phyloP scores from a whole-genome alignment of 2,888 invertebrate genomes.

The Rosalia funebris region DNA sequence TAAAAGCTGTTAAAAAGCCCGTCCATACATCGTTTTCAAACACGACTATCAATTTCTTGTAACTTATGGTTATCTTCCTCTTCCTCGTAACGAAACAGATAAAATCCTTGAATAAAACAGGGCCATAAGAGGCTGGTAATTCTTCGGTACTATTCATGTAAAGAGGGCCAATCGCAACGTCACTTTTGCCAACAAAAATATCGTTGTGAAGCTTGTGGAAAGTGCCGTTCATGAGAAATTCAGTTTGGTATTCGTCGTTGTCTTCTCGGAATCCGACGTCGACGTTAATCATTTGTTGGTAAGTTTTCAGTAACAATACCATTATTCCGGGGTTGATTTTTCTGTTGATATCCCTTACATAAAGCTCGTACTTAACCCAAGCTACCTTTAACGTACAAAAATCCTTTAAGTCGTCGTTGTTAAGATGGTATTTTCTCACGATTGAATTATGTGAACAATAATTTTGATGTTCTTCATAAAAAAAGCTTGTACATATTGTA shows the following conservation, averaged over 20 bases:
- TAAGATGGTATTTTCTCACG: not conserved
- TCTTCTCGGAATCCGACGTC: slow-evolving; percentile 14
- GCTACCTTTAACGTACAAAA: slow-evolving; percentile 17
- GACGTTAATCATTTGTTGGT: slow-evolving; percentile 1
- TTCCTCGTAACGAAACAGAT: slow-evolving; percentile 30
- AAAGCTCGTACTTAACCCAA: slow-evolving; percentile 12
- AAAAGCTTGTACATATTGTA: not conserved
- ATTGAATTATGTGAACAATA: not conserved
- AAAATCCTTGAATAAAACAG: slow-evolving; percentile 38
- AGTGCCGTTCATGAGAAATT: slow-evolving; percentile 32
- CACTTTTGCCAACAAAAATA: slow-evolving; percentile 13
- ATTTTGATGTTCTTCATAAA: not conserved
- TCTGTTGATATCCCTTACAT: slow-evolving; percentile 15
- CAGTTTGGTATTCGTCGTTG: slow-evolving; percentile 27
- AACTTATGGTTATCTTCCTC: slow-evolving; percentile 30
- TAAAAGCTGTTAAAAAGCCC: slow-evolving; percentile 11
- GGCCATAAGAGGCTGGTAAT: slow-evolving; percentile 39
- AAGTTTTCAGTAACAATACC: slow-evolving; percentile 24
- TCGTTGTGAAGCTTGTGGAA: slow-evolving; percentile 16
- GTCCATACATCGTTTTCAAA: slow-evolving; percentile 37
- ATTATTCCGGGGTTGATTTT: slow-evolving; percentile 31
- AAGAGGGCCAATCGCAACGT: slow-evolving; percentile 43
- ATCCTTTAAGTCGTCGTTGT: not conserved
- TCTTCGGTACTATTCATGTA: slow-evolving; percentile 40
- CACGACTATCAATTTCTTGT: slow-evolving; percentile 36